Evolutionary conservation across 2,113 vertebrate species (phyloP).

Genomic region (Cervus canadensis): DNA sequence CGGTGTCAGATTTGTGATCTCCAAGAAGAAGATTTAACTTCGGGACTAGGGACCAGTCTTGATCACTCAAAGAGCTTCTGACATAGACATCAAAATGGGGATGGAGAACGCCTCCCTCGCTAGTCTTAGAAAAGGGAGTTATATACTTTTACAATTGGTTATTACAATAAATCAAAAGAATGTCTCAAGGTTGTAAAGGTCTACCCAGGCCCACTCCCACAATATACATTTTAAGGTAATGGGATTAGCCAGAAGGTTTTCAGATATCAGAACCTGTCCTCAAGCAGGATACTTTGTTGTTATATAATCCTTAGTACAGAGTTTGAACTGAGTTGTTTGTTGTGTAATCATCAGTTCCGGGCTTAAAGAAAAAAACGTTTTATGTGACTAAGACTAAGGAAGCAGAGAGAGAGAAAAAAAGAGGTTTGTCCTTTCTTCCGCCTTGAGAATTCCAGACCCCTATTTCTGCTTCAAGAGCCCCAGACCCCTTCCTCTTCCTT

Average conservation of each 20-base stretch:
- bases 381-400: too few species aligned
- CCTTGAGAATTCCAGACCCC: not conserved
- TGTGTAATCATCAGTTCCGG: too few species aligned
- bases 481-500: not conserved
- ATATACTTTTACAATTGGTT: not conserved
- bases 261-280: not conserved
- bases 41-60: not conserved
- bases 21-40: not conserved
- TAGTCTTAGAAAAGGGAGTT: not conserved
- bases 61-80: not conserved
- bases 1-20: fast-evolving
- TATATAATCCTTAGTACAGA: too few species aligned
- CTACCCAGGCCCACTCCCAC: not conserved
- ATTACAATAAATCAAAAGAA: not conserved
- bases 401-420: too few species aligned
- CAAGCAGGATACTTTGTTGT: too few species aligned
- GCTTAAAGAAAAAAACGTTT: too few species aligned
- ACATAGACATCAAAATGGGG: not conserved
- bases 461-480: not conserved
- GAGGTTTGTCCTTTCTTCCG: not conserved
- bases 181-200: not conserved
- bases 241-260: not conserved
- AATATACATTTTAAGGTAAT: not conserved
- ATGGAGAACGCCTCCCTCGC: not conserved
- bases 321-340: too few species aligned